Evolutionary conservation across 1,140 invertebrate genomes (phyloP).

Genomic region (Streblospio benedicti): DNA sequence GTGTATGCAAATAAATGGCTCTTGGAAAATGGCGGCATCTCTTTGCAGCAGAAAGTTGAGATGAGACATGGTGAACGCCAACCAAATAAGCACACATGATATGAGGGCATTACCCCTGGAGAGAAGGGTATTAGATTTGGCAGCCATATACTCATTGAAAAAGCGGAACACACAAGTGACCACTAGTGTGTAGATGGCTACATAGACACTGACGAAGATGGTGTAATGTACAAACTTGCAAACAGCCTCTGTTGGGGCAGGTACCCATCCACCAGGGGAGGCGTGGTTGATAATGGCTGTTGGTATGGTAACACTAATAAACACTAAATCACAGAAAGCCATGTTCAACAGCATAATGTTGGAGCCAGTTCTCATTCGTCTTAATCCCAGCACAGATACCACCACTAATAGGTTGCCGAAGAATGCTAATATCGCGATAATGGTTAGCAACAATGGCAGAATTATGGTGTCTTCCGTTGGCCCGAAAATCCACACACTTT

Average conservation of each 20-base stretch:
- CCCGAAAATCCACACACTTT: constrained; percentile 26
- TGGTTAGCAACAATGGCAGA: constrained; percentile 3
- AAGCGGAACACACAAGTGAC: constrained; percentile 18
- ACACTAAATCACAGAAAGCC: constrained; percentile 9
- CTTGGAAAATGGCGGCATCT: constrained; percentile 10
- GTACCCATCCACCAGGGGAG: background rate
- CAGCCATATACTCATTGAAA: constrained; percentile 8
- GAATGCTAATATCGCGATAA: constrained; percentile 1
- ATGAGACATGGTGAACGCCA: constrained; percentile 14
- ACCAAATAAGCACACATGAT: constrained; percentile 16
- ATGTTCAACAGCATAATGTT: constrained; percentile 17
- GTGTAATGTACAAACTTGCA: constrained; percentile 15
- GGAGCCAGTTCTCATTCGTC: constrained; percentile 15
- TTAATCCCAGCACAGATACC: background rate
- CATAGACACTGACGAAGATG: constrained; percentile 15
- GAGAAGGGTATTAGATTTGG: background rate
- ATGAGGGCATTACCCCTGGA: constrained; percentile 11
- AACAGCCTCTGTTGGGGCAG: background rate
- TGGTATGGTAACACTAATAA: constrained; percentile 2
- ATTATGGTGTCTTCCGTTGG: constrained; percentile 2
- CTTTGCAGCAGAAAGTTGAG: constrained; percentile 10
- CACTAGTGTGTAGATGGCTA: constrained; percentile 16
- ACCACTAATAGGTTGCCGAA: constrained; percentile 12
- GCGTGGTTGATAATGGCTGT: constrained; percentile 11
- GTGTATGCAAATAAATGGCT: constrained; percentile 18